These are phyloP conservation scores for Pteropus alecto DNA, from an alignment of 2,113 vertebrate genomes.

Conservation along the genomic window DNA sequence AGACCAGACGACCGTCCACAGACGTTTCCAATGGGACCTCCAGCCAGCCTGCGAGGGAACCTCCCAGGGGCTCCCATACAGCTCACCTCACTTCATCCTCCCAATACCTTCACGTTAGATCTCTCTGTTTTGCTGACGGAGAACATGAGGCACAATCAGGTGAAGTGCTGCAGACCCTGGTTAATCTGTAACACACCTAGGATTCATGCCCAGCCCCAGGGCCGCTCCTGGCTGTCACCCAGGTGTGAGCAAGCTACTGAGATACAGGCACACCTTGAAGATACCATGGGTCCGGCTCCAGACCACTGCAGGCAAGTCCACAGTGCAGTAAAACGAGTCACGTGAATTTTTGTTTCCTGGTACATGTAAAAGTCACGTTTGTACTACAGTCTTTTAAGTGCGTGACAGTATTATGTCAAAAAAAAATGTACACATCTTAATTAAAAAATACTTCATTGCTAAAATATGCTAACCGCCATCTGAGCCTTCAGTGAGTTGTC, in stretches of 20 bases:
- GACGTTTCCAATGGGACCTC: background rate
- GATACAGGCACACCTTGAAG: too few species aligned
- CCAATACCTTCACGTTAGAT: accelerated
- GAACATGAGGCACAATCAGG: background rate
- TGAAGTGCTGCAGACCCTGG: background rate
- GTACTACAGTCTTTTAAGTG: background rate
- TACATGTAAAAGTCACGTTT: background rate
- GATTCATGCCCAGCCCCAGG: background rate
- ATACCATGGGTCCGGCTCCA: background rate
- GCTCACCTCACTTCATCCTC: background rate
- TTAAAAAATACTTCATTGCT: background rate
- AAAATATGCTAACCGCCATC: background rate
- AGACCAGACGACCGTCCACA: background rate
- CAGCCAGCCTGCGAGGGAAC: accelerated
- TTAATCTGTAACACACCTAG: background rate
- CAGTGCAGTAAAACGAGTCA: background rate
- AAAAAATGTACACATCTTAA: background rate
- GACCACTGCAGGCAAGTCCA: background rate
- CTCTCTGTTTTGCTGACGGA: background rate
- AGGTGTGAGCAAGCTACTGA: background rate
- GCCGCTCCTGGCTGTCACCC: background rate
- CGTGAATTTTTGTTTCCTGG: background rate
- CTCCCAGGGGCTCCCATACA: too few species aligned
- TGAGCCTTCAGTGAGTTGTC: background rate
- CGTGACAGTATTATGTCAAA: background rate